Base-by-base conservation (phyloP, 2,797 vertebrate genomes). In the Cichlasoma orientale region DNA sequence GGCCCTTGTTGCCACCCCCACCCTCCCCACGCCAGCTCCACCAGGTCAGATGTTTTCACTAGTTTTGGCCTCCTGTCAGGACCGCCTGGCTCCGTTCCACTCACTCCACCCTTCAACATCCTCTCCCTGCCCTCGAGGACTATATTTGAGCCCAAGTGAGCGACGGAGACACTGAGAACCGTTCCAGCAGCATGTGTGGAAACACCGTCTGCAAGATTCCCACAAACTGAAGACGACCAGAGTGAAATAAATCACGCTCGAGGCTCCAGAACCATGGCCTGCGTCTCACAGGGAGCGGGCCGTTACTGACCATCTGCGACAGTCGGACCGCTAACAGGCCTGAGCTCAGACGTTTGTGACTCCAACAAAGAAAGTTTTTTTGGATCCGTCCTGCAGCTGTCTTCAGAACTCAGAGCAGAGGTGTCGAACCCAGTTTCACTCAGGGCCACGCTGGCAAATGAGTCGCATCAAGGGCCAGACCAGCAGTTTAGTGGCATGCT, bases 301-400 rank as follows among this genome's bases (percentile, higher is more conserved):
- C 1, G 61, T 29, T 16, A 66, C 14, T 12, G 61, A 47, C 61
- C 61, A 11, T 19, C 61, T 66, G 38, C 27, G 41, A 18, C 61
- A 27, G 38, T 14, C 36, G 21, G 10, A 6, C 36, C 5, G 23
- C 58, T 13, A 0, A 36, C 58, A 0, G 0, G n/a, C 36, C 3
- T n/a, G 21, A 63, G 36, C 36, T 25, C 10, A 18, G 14, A 11
- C 0, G 3, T 63, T 44, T 66, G 21, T 25, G 38, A 44, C 19
- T 47, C 61, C 38, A 25, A 10, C 14, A 0, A 19, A 25, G 3
- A 27, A 27, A 63, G n/a, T n/a, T n/a, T n/a, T n/a, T n/a, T n/a
- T n/a, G 14, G 13, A 38, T 63, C 14, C 3, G 9, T 66, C 61
- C 14, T 66, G 14, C 61, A 27, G 38, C 23, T 3, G 21, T 63